These are phyloP conservation scores for Poeciliopsis gracilis DNA, from an alignment of 2,797 vertebrate species.

Conservation along the genomic window DNA sequence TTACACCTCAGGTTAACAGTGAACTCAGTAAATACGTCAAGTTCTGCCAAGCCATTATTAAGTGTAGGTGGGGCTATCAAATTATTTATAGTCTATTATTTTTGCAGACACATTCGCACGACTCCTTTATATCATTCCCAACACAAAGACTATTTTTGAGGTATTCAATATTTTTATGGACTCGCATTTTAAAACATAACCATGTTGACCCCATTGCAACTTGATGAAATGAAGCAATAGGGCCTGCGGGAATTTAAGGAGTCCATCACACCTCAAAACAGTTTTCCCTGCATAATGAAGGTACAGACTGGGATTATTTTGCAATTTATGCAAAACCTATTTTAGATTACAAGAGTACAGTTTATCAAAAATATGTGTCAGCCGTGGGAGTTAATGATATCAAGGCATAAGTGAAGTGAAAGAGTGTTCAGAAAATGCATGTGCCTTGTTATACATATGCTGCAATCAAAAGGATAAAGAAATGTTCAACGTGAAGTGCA, in stretches of 20 bases:
- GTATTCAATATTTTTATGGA: background rate
- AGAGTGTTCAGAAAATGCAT: too few relatives aligned
- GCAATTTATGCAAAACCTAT: too few relatives aligned
- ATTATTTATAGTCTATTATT: background rate
- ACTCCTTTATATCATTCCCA: background rate
- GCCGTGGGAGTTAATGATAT: too few relatives aligned
- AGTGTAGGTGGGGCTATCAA: background rate
- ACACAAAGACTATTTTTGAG: background rate
- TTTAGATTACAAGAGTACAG: too few relatives aligned
- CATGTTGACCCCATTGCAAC: background rate
- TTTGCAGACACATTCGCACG: background rate
- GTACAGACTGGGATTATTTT: too few relatives aligned
- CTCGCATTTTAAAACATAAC: background rate
- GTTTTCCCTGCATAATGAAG: too few relatives aligned
- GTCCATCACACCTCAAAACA: too few relatives aligned
- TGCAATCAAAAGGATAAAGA: too few relatives aligned
- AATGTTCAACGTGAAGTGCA: too few relatives aligned
- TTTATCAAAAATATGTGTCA: too few relatives aligned
- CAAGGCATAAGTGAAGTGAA: too few relatives aligned
- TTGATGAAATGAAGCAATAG: background rate
- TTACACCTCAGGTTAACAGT: conserved; percentile 18
- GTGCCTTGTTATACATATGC: too few relatives aligned
- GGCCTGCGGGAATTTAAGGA: background rate
- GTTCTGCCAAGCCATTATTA: background rate
- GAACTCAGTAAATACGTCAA: background rate